Evolutionary conservation across 1,140 invertebrate genomes (phyloP).

Genomic region (Drosophila tani): DNA sequence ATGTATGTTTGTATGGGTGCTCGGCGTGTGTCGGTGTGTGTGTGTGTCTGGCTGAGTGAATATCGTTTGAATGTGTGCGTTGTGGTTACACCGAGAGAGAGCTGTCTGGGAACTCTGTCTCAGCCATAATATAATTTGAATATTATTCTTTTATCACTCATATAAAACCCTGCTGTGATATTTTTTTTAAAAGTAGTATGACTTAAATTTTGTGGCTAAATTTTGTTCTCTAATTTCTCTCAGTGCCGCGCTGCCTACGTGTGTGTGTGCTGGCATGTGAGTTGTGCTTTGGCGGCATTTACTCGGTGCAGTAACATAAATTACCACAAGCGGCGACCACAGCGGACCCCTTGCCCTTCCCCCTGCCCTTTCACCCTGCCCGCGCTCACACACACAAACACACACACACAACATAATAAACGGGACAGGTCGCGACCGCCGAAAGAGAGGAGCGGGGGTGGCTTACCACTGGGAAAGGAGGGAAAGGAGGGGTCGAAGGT

Average conservation of each 20-base stretch:
- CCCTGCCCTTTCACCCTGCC: background rate
- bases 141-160: too few species aligned
- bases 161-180: too few species aligned
- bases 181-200: too few species aligned
- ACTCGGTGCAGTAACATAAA: conserved; percentile 82
- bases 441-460: background rate
- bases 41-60: conserved; percentile 21
- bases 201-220: too few species aligned
- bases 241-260: conserved; percentile 18
- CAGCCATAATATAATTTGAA: too few species aligned
- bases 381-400: background rate
- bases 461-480: background rate
- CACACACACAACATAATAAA: conserved; percentile 67
- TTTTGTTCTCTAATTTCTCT: background rate
- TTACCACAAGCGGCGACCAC: conserved; percentile 76
- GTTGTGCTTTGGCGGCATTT: conserved; percentile 79
- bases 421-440: conserved; percentile 45
- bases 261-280: conserved; percentile 45
- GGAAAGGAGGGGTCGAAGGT: background rate
- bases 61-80: conserved; percentile 32
- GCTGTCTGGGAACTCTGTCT: too few species aligned
- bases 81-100: background rate
- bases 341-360: conserved; percentile 39
- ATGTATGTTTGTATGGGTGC: conserved; percentile 6
- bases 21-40: conserved; percentile 14